Evolutionary conservation across 2,797 vertebrate species (phyloP).

Genomic region (Crotalus adamanteus): DNA sequence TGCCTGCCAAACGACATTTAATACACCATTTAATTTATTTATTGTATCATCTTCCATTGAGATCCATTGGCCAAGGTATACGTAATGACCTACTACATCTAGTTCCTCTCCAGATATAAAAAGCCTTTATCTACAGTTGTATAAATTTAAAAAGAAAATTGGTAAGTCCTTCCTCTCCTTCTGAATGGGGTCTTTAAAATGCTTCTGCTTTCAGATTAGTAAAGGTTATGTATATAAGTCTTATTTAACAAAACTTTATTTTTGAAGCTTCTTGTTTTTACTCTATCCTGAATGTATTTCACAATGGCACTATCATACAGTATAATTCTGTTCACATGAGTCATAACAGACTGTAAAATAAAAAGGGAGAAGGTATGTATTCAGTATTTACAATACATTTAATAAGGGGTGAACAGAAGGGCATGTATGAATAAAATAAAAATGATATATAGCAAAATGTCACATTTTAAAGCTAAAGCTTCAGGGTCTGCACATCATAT

Average conservation of each 20-base stretch:
- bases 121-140: constrained; percentile 36
- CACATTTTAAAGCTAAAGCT: background rate
- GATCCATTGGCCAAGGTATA: background rate
- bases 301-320: background rate
- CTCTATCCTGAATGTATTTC: background rate
- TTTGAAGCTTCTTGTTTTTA: background rate
- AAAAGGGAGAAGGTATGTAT: background rate
- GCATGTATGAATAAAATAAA: background rate
- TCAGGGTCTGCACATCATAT: background rate
- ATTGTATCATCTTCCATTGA: background rate
- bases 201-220: constrained; percentile 17
- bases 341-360: background rate
- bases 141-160: constrained; percentile 47
- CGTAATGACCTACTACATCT: background rate
- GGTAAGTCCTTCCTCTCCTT: constrained; percentile 49
- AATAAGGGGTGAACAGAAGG: background rate
- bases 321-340: background rate
- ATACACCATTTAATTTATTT: background rate
- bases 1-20: background rate
- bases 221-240: constrained; percentile 30
- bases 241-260: background rate
- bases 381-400: background rate
- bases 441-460: background rate
- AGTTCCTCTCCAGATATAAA: background rate
- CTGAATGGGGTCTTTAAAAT: constrained; percentile 8